A percentile compares a stretch with the other conserved stretches of the same genome.
Evolutionary conservation across 2,797 vertebrate genomes (phyloP).

Genomic region (Odontamblyopus rebecca): DNA sequence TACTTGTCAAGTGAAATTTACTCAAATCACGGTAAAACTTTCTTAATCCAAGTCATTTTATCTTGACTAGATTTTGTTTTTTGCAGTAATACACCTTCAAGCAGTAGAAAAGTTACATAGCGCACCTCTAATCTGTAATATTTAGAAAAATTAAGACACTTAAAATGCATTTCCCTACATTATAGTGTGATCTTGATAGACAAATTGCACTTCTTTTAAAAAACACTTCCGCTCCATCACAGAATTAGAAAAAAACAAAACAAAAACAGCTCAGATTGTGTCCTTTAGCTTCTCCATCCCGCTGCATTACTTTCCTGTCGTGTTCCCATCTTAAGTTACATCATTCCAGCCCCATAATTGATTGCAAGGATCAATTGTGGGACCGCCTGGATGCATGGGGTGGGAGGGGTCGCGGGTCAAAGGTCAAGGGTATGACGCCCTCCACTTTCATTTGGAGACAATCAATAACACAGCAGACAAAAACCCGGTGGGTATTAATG

Average conservation of each 20-base stretch:
- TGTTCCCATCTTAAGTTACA: slow-evolving; percentile 32
- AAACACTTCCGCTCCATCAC: neutral
- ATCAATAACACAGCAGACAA: slow-evolving; percentile 44
- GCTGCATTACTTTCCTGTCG: slow-evolving; percentile 19
- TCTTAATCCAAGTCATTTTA: no score
- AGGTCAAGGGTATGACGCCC: slow-evolving; percentile 34
- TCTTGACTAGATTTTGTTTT: no score
- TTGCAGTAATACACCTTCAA: no score
- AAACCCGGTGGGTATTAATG: slow-evolving; percentile 9
- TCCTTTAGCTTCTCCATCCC: neutral
- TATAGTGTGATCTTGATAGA: no score
- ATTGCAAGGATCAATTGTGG: slow-evolving; percentile 44
- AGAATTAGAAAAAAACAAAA: neutral
- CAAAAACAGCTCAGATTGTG: no score
- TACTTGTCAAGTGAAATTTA: no score
- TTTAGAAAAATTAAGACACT: no score
- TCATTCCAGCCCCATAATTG: slow-evolving; percentile 46
- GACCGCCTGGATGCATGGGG: slow-evolving; percentile 25
- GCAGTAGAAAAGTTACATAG: no score
- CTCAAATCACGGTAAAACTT: no score
- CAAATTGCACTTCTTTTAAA: no score
- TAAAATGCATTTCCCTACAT: no score
- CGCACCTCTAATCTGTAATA: no score
- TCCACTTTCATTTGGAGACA: slow-evolving; percentile 43
- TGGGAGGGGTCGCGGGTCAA: slow-evolving; percentile 35